These are phyloP conservation scores for Platalea minor DNA, from an alignment of 2,797 vertebrate species.

Conservation along the genomic window DNA sequence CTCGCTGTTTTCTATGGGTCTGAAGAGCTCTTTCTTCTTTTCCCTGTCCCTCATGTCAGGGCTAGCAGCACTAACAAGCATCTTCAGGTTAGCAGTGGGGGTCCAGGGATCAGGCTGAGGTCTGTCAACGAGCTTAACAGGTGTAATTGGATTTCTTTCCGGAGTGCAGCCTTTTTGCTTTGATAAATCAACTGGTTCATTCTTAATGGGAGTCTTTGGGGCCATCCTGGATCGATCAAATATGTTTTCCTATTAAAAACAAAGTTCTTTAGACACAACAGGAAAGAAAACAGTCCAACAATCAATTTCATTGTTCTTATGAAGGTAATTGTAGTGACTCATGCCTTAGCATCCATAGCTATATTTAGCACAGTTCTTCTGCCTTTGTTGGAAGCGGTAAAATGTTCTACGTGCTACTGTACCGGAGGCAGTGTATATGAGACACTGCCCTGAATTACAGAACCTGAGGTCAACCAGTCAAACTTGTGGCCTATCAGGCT, in stretches of 20 bases:
- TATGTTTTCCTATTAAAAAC: constrained; percentile 86
- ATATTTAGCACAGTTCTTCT: background rate
- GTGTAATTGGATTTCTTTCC: constrained; percentile 84
- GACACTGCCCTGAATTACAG: background rate
- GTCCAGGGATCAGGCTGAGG: constrained; percentile 86
- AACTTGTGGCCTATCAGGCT: background rate
- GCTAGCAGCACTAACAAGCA: constrained; percentile 91
- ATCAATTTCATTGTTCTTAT: background rate
- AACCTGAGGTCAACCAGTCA: background rate
- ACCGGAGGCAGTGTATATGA: background rate
- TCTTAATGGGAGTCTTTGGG: constrained; percentile 82
- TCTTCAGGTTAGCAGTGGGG: constrained; percentile 91
- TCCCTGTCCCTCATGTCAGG: constrained; percentile 91
- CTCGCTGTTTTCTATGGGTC: constrained; percentile 87
- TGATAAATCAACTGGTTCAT: constrained; percentile 74
- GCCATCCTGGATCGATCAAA: constrained; percentile 80
- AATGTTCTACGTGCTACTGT: background rate
- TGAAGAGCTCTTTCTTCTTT: constrained; percentile 91
- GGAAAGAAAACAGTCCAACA: background rate
- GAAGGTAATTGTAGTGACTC: background rate
- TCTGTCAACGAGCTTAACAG: constrained; percentile 81
- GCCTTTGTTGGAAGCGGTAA: background rate
- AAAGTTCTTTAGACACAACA: constrained; percentile 23
- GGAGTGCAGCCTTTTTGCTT: constrained; percentile 77
- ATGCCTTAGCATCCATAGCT: background rate